phyloP scores from a whole-genome alignment of 1,140 invertebrate genomes.

The Drosophila kohkoa region DNA sequence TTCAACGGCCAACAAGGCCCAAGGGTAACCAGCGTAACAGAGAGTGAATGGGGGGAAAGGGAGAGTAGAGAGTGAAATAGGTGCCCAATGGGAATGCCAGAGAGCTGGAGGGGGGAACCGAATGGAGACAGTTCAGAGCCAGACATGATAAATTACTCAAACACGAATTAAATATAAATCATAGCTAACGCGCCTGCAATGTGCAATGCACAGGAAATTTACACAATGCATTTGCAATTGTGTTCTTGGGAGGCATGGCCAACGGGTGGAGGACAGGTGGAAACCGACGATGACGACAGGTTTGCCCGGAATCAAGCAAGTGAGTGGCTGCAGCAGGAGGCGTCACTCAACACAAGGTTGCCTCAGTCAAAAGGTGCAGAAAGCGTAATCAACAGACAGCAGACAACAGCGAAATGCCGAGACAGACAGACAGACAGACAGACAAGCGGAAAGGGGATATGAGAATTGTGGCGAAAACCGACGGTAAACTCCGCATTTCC shows the following conservation, averaged over 20 bases:
- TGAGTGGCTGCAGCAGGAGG: conserved; percentile 8
- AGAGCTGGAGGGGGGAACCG: conserved; percentile 13
- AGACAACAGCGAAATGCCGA: background rate
- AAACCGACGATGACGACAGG: background rate
- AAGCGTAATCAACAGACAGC: conserved; percentile 27
- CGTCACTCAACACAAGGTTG: conserved; percentile 24
- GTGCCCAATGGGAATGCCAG: conserved; percentile 8
- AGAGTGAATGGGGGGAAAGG: conserved; percentile 3
- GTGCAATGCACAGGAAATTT: conserved; percentile 55
- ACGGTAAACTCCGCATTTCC: background rate
- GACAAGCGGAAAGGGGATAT: background rate
- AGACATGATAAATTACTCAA: conserved; percentile 76
- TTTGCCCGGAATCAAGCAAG: background rate
- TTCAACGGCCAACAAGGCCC: conserved; percentile 11
- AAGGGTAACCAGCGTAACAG: conserved; percentile 11
- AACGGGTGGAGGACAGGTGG: background rate
- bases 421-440: background rate
- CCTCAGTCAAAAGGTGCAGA: conserved; percentile 28
- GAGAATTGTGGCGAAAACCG: background rate
- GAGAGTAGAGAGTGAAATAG: conserved; percentile 6
- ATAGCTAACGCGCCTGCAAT: conserved; percentile 43
- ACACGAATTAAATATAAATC: conserved; percentile 80
- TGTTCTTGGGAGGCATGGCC: conserved; percentile 12
- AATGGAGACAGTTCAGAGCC: conserved; percentile 25
- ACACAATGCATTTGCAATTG: conserved; percentile 50